phyloP scores from a whole-genome alignment of 2,113 vertebrate species.

The Menura novaehollandiae region DNA sequence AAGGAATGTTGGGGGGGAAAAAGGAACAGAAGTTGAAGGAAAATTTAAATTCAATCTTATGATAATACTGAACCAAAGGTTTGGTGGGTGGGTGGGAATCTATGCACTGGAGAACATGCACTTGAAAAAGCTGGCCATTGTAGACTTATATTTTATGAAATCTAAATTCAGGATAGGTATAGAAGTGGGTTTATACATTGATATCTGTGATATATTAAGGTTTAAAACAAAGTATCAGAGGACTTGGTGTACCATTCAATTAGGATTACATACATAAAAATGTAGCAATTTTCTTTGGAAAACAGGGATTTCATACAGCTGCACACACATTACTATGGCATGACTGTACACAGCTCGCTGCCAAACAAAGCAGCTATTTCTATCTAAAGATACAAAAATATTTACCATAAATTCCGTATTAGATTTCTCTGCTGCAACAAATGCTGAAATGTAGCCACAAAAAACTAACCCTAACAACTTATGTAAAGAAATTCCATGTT shows the following conservation, averaged over 20 bases:
- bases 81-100: background rate
- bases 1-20: background rate
- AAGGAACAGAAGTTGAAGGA: conserved; percentile 25
- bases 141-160: background rate
- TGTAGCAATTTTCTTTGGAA: background rate
- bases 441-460: background rate
- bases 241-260: background rate
- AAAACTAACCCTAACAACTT: background rate
- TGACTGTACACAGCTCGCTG: background rate
- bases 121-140: background rate
- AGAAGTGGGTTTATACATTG: background rate
- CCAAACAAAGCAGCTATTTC: background rate
- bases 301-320: background rate
- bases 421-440: background rate
- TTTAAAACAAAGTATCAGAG: background rate
- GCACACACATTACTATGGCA: background rate
- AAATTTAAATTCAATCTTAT: background rate
- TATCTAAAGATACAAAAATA: background rate
- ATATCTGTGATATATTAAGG: background rate
- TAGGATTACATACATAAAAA: background rate
- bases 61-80: background rate
- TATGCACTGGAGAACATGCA: background rate
- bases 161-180: background rate
- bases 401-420: background rate
- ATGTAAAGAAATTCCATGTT: background rate